phyloP scores from a whole-genome alignment of 2,797 vertebrate species.

The Oreochromis mossambicus region DNA sequence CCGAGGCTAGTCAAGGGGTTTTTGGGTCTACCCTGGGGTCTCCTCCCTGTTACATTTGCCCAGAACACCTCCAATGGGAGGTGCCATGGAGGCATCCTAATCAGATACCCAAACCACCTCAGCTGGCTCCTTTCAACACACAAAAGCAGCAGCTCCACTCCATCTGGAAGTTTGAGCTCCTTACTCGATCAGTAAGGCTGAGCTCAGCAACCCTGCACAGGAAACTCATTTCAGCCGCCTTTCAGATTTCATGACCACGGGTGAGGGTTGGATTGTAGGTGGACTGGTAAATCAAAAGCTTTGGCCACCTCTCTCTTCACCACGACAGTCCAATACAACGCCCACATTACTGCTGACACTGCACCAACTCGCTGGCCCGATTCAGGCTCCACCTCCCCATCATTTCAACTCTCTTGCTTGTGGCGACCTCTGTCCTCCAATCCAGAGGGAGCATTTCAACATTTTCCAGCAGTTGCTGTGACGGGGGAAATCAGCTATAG shows the following conservation, averaged over 20 bases:
- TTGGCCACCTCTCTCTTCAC: background rate
- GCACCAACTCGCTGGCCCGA: background rate
- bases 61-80: background rate
- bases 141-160: fast-evolving
- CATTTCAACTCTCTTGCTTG: background rate
- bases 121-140: background rate
- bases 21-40: background rate
- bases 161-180: background rate
- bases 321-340: background rate
- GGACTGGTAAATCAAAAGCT: fast-evolving
- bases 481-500: background rate
- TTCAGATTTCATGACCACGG: background rate
- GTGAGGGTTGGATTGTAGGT: background rate
- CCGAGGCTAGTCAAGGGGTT: fast-evolving
- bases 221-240: background rate
- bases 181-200: background rate
- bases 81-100: background rate
- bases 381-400: background rate
- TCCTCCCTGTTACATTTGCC: background rate
- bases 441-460: background rate
- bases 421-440: background rate
- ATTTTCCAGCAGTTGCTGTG: background rate
- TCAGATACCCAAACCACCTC: background rate
- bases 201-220: background rate
- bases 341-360: background rate